Base-by-base conservation (phyloP, 2,888 invertebrate species). In the Drosophila pullipes region DNA sequence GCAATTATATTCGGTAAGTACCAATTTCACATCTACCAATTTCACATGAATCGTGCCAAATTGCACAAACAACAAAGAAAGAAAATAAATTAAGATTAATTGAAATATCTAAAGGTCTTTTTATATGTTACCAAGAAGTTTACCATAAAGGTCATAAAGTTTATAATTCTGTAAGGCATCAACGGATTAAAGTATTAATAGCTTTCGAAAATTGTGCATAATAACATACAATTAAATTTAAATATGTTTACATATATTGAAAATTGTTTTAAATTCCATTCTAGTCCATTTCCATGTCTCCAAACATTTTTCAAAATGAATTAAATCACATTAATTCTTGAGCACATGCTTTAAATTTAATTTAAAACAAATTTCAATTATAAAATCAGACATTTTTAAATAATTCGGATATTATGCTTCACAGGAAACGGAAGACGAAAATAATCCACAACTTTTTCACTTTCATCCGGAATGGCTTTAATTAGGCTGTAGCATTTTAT, bases 1-100 rank as follows among this genome's bases (percentile, higher is more conserved):
- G 86, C 92, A 52, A 92, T 91, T 78, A 83, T 93, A 66, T 93
- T 94, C 84, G 93, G 93, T 94, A 76, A 90, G 89, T 81, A 30
- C 5, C 30, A 58, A 50, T 62, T 30, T 30, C 30, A 30, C 44
- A 67, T 50, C 33, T 30, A 37, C 28, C 49, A 58, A 57, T 70
- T 55, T 35, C 41, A 22, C 57, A 10, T 35, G n/a, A 49, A 28
- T 65, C 50, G 63, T 53, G 61, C 22, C 47, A 54, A 64, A 49
- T 53, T 44, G 10, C 47, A 25, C 13, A 25, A 22, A 22, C n/a
- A 44, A 6, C n/a, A 37, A n/a, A 28, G 11, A n/a, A 30, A 11
- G 5, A 47, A 37, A 59, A 1, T 0, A 25, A 28, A 18, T 22
- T 47, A 30, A 10, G 13, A 13, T 49, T 11, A 13, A 61, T 55